Evolutionary conservation across 1,140 invertebrate genomes (phyloP), one percentile per base, ranked within the genome.

Genomic region (Aradophagus sp.): DNA sequence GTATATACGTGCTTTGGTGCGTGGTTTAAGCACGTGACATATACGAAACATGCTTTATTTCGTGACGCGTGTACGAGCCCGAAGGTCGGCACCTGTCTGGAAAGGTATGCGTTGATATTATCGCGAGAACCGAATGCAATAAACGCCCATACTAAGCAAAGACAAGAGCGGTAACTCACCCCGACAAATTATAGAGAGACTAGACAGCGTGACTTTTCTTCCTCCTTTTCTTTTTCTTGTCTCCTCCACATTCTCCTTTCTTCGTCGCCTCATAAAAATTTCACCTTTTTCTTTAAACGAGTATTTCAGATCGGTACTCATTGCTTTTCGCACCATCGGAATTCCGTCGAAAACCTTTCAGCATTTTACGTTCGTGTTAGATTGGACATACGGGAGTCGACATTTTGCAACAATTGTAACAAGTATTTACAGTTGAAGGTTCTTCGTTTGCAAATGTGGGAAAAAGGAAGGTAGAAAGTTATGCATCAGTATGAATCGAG

Each of bases 171-270:
- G 79, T 84, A 83, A 84, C 79, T 84, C 82, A 83, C 77, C 77
- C 76, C 80, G 81, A 84, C 83, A 84, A 84, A 84, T 84, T 84
- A 84, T 83, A 82, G 79, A 83, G 76, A 80, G 74, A 73, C 77
- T 78, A 78, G 79, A 80, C 79, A 75, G 71, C 80, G 78, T 70
- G 78, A 80, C 80, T 81, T 72, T 76, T 74, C 8, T 14, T 68
- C 34, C 48, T 58, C 31, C 32, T 29, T 41, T 20, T 50, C 56
- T 47, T 23, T 34, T 36, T 61, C 56, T 31, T n/a, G n/a, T 50
- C 41, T 41, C 50, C 20, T 14, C 38, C 5, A 20, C 31, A 45
- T 36, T 5, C 19, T 13, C 36, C 39, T 47, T 26, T 41, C 12
- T 31, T 26, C 35, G 8, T 15, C 19, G 13, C 2, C 12, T 7